These are phyloP conservation scores for Atta colombica DNA, from an alignment of 1,140 invertebrate genomes.

Conservation along the genomic window DNA sequence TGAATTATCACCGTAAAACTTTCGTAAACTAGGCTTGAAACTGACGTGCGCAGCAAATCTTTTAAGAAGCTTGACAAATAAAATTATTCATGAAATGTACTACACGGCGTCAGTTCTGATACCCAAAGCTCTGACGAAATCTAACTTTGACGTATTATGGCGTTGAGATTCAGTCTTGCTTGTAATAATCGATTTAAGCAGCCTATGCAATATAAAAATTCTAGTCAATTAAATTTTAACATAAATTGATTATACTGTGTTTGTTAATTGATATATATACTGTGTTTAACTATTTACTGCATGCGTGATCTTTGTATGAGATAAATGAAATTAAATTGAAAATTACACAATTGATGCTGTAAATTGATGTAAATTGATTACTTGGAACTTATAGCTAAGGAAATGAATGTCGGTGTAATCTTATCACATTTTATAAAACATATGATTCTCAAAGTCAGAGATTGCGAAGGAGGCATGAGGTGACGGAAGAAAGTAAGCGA, in stretches of 20 bases:
- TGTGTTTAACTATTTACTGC: too few relatives aligned
- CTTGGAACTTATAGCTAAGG: background rate
- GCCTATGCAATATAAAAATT: background rate
- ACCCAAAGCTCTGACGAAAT: conserved; percentile 35
- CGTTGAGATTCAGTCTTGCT: background rate
- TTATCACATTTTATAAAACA: conserved; percentile 38
- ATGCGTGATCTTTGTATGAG: background rate
- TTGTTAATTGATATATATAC: too few relatives aligned
- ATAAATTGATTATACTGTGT: background rate
- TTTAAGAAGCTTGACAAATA: conserved; percentile 58
- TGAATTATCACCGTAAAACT: conserved; percentile 46
- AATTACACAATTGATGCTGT: background rate
- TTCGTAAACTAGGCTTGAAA: conserved; percentile 24
- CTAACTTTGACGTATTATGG: conserved; percentile 37
- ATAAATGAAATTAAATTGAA: background rate
- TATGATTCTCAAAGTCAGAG: conserved; percentile 48
- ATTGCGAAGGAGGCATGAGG: conserved; percentile 1
- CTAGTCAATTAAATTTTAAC: conserved; percentile 3
- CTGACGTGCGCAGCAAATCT: conserved; percentile 45
- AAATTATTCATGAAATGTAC: conserved; percentile 60
- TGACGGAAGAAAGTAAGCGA: conserved; percentile 26
- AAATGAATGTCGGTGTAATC: conserved; percentile 21
- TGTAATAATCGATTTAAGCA: conserved; percentile 40
- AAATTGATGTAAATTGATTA: background rate
- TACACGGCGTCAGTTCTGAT: conserved; percentile 37